phyloP scores from a whole-genome alignment of 2,113 vertebrate species.

The Hypanus sabinus region DNA sequence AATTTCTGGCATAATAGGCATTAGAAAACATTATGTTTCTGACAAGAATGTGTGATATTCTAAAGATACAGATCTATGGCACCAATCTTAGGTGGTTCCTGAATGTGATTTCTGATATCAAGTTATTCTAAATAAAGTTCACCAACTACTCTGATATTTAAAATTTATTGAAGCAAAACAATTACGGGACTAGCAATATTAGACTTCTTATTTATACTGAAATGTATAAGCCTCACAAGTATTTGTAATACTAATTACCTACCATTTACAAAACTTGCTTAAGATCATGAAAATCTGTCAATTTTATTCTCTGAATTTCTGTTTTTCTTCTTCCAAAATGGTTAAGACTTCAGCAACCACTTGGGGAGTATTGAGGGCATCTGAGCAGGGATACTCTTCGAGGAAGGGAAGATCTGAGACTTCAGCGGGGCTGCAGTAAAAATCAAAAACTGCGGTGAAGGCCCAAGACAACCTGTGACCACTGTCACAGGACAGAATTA shows the following conservation, averaged over 20 bases:
- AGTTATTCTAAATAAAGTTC: neutral
- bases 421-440: slow-evolving; percentile 26
- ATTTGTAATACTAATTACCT: slow-evolving; percentile 25
- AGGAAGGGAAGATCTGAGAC: neutral
- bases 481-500: neutral
- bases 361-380: neutral
- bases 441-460: slow-evolving; percentile 15
- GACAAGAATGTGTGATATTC: neutral
- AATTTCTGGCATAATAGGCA: neutral
- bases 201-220: neutral
- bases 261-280: slow-evolving; percentile 28
- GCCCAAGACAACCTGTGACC: slow-evolving; percentile 23
- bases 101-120: neutral
- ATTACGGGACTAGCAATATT: neutral
- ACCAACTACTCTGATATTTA: neutral
- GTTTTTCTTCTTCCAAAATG: slow-evolving; percentile 27
- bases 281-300: slow-evolving; percentile 24
- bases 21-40: neutral
- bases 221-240: neutral
- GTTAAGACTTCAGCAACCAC: neutral
- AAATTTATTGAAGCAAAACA: neutral
- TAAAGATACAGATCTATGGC: neutral
- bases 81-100: neutral
- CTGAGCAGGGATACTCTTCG: slow-evolving; percentile 11
- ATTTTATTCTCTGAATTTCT: slow-evolving; percentile 28